Evolutionary conservation across 2,888 invertebrate genomes (phyloP).

Genomic region (Synanthedon myopaeformis): DNA sequence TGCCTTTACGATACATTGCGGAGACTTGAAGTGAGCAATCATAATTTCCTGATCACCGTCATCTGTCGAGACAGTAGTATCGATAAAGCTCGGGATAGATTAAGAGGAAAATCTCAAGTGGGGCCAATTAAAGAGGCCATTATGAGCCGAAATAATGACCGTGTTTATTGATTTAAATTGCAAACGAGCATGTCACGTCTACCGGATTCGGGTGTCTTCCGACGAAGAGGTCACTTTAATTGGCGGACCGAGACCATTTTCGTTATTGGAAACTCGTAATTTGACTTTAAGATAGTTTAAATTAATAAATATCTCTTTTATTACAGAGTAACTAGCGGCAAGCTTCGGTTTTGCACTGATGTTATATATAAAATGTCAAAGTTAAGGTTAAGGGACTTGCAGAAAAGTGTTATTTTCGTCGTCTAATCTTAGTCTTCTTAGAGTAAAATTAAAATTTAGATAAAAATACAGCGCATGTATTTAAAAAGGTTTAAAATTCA

Average conservation of each 20-base stretch:
- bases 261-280: neutral
- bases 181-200: conserved; percentile 32
- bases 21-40: neutral
- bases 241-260: conserved; percentile 27
- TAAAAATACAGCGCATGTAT: too few species aligned
- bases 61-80: neutral
- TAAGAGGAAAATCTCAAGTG: conserved; percentile 17
- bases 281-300: too few species aligned
- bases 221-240: conserved; percentile 22
- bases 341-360: too few species aligned
- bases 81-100: neutral
- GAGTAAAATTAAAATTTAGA: too few species aligned
- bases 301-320: too few species aligned
- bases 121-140: conserved; percentile 31
- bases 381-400: too few species aligned
- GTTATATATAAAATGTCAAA: too few species aligned
- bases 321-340: too few species aligned
- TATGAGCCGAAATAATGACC: conserved; percentile 36
- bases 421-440: too few species aligned
- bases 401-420: too few species aligned
- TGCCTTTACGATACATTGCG: neutral
- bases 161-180: conserved; percentile 47
- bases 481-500: too few species aligned
- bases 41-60: neutral
- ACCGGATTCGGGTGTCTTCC: conserved; percentile 19